These are phyloP conservation scores for Rhingia campestris DNA, from an alignment of 2,888 invertebrate genomes.

Conservation along the genomic window DNA sequence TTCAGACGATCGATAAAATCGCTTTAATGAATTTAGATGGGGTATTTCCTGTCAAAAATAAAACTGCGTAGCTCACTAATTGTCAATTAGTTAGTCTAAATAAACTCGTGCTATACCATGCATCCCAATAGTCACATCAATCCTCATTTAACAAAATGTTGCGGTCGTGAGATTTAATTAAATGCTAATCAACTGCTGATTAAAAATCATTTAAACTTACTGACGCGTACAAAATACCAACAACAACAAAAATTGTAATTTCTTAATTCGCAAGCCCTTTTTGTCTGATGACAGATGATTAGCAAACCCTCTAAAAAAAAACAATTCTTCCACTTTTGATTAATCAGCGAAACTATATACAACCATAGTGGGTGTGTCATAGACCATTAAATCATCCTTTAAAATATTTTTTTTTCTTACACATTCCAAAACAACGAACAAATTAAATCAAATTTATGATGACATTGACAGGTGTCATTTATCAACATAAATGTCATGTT, in stretches of 20 bases:
- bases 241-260: too few species aligned
- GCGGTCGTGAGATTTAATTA: conserved; percentile 26
- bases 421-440: neutral
- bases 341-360: neutral
- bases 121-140: conserved; percentile 10
- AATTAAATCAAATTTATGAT: conserved; percentile 10
- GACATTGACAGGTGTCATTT: conserved; percentile 31
- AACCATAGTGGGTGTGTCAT: neutral
- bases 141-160: conserved; percentile 6
- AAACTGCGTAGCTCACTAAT: too few species aligned
- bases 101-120: too few species aligned
- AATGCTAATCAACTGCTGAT: conserved; percentile 27
- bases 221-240: too few species aligned
- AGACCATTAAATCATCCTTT: neutral
- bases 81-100: too few species aligned
- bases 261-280: too few species aligned
- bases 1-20: too few species aligned
- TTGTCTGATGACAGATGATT: too few species aligned
- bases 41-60: too few species aligned
- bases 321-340: too few species aligned
- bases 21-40: too few species aligned
- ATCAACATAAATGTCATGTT: neutral
- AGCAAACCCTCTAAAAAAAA: too few species aligned
- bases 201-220: neutral
- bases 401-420: neutral